Base-by-base conservation (phyloP, 2,888 invertebrate genomes). In the Lathronympha strigana region DNA sequence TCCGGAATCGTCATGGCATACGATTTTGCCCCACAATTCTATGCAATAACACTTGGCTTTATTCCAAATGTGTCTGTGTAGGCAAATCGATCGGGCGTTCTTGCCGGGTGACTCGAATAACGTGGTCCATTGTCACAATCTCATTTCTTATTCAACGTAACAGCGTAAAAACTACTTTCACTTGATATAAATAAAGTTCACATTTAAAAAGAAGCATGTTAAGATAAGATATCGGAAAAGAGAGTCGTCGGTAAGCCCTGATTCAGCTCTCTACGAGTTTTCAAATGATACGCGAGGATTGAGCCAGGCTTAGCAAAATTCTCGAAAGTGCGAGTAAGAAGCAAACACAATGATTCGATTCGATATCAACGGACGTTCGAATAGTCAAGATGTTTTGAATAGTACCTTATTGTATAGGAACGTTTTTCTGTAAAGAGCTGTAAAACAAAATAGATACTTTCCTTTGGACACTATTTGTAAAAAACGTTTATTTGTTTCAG, bases 11-110 rank as follows among this genome's bases (percentile, higher is more conserved):
- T 68, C 69, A 66, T 70, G 71, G 75, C 73, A 75, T 75, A 73
- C 66, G 63, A 67, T 70, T 62, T 67, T 57, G 63, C 74, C 66
- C 70, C 72, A 72, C 69, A 72, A 76, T 76, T 74, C 82, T 76
- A 82, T 86, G 87, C 86, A 87, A 88, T 89, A 87, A 86, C 81
- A 85, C 77, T 87, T 90, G 90, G 90, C 87, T 72, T 69, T 66
- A 61, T 69, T 78, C 90, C 90, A 89, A 88, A 83, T 84, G 82
- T 85, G 83, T 81, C 81, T 79, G 75, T 83, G 77, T 80, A 81
- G 81, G 82, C 81, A 82, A 87, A 88, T 88, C 88, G 88, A 89
- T 89, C 77, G 81, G 76, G 74, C 72, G 70, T 72, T 70, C 66
- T 36, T 47, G 61, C 19, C 61, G 45, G 51, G 50, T 38, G 61